Evolutionary conservation across 2,113 vertebrate genomes (phyloP), one percentile per base, ranked within the genome.

Genomic region (Callorhinus ursinus): DNA sequence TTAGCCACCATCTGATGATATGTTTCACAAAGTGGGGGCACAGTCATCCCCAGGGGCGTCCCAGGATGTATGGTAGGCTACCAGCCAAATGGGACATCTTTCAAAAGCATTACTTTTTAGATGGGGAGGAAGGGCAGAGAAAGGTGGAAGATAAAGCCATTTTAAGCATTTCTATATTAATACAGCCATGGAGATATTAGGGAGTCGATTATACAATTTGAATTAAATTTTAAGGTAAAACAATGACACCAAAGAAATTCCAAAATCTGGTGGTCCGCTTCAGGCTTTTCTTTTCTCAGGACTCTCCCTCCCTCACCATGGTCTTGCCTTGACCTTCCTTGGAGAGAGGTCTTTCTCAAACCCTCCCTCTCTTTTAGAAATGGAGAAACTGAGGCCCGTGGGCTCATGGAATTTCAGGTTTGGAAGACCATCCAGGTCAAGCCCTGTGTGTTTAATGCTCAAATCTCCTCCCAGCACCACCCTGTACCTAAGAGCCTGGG

Each of bases 201-300:
- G 4, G 28, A 31, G 12, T 21, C 7, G 2, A 6, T 59, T 65
- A 36, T 11, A 49, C 19, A 22, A 15, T n/a, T n/a, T 53, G 22
- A 86, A 90, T 80, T 63, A 49, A 31, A 72, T 59, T 77, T 71
- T 84, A 90, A 81, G 42, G 61, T 46, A 69, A 87, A 94, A 85
- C 46, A 18, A 15, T 22, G 51, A 69, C 24, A 33, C 21, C 22
- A 51, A 33, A 91, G 36, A 63, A 63, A 74, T 59, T 18, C 55
- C 55, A 12, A 15, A 46, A 31, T 36, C 28, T 24, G 33, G 4
- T 80, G 18, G 24, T 71, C 26, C 36, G 12, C 26, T 55, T 26
- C n/a, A 3, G 76, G 46, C 59, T 88, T 4, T 26, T 24, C 36
- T 55, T 55, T 67, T 53, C 49, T 49, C 57, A 81, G 93, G 53